Base-by-base conservation (phyloP, 2,888 invertebrate genomes). In the Drosophila neotestacea region DNA sequence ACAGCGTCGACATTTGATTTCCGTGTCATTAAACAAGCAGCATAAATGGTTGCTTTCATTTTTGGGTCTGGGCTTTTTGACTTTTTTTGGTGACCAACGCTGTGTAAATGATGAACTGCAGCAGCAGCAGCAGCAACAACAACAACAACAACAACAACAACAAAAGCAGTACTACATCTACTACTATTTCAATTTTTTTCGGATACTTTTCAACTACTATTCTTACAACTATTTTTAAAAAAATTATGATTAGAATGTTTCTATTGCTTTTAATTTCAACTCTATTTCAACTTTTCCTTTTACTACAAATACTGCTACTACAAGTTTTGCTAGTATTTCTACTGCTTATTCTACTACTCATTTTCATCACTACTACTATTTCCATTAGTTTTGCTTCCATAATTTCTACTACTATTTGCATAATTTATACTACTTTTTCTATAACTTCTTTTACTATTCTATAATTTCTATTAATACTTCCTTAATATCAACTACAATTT, bases 1-100 rank as follows among this genome's bases (percentile, higher is more conserved):
- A 36, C 52, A 48, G 64, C 74, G 61, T 67, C 58, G 62, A 56
- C 73, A 81, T 85, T 84, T 73, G 82, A 85, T 86, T 86, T 86
- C 89, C 85, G 74, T 82, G 67, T 70, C 85, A 86, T 86, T 86
- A 85, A 82, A 61, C 85, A 86, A 64, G 46, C 80, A 47, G 34
- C 32, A 47, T 68, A 60, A 69, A 52, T 60, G 54, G 48, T 50
- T 54, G 58, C 36, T 27, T 16, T 47, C 41, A 55, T 54, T 44
- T 44, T 42, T n/a, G 30, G 41, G 11, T 13, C 22, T 22, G 39
- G 36, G 50, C 16, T 46, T n/a, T 46, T 28, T 27, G 44, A 46
- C 6, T 28, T 46, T 16, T 42, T 55, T 38, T n/a, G 51, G 39
- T 50, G 73, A 63, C 22, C 70, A 73, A 42, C 7, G 47, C 36